Base-by-base conservation (phyloP, 2,113 vertebrate genomes). In the Vombatus ursinus region DNA sequence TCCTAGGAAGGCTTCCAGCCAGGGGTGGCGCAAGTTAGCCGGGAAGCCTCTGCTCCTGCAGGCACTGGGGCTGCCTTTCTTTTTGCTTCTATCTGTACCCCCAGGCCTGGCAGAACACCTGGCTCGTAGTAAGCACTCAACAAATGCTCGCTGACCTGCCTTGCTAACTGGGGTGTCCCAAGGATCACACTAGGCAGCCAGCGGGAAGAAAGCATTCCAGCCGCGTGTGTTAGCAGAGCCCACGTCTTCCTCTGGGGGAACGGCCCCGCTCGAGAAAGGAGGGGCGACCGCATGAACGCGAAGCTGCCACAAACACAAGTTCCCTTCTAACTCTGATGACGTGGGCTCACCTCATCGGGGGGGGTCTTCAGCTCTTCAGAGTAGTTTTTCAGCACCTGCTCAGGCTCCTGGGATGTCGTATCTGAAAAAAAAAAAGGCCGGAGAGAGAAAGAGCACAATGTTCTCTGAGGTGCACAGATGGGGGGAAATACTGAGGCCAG, bases 321-420 rank as follows among this genome's bases (percentile, higher is more conserved):
- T 19, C 52, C 52, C 52, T 52, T 16, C 52, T 22, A 16, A 19
- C 52, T 4, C 8, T 22, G 16, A 19, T 31, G 11, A 5, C 3
- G 9, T 0, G 0, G 1, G 89, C 16, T 44, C n/a, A 99, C 99
- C 98, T 99, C 99, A 3, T 99, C 98, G 0, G 98, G 98, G 93
- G 95, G 47, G 0, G 93, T 54, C 50, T 98, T 98, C 96, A 99
- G 90, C 95, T 99, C 99, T 50, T 99, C 98, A 0, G 99, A 95
- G 94, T 99, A 99, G 91, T 93, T 99, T 94, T 92, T 98, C 96
- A 99, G 98, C 97, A 99, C 99, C 16, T 98, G 98, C 51, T 99
- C 99, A 0, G 99, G 98, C 92, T 98, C 98, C 0, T 94, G 97
- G 12, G 89, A 50, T 1, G 84, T 92, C 0, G 31, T 98, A 48